Conservation (phyloP, 2,113 vertebrate species). For the Plecturocebus donacophilus region DNA sequence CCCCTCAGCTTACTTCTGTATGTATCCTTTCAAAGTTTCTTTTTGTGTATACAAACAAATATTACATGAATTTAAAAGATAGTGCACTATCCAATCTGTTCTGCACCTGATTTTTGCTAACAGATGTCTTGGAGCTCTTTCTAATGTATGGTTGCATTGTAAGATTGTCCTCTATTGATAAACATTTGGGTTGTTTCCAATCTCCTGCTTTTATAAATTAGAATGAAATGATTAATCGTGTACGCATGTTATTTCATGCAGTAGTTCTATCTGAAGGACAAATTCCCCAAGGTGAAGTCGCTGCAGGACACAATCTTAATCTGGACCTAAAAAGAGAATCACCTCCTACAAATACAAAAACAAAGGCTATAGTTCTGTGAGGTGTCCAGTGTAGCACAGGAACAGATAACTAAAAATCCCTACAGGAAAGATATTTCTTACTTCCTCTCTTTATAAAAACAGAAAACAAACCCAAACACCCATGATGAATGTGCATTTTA, state of each 20-base stretch:
- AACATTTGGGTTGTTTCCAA: constrained; percentile 42
- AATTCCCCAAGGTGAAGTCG: constrained; percentile 50
- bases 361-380: neutral
- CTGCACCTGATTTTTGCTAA: neutral
- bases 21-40: neutral
- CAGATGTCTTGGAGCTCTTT: neutral
- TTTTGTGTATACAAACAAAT: neutral
- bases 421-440: constrained; percentile 39
- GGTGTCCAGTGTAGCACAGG: constrained; percentile 39
- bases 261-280: neutral
- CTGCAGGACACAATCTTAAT: constrained; percentile 46
- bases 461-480: constrained; percentile 57
- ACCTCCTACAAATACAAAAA: neutral
- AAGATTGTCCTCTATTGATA: neutral
- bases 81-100: neutral
- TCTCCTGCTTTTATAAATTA: constrained; percentile 32
- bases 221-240: neutral
- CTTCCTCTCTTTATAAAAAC: constrained; percentile 58
- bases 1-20: neutral
- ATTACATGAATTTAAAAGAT: neutral
- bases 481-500: constrained; percentile 48
- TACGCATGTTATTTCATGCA: constrained; percentile 11
- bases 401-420: constrained; percentile 54
- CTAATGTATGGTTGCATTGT: neutral
- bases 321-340: constrained; percentile 18